These are phyloP conservation scores for Phyllopteryx taeniolatus DNA, from an alignment of 2,113 vertebrate genomes.

Conservation along the genomic window DNA sequence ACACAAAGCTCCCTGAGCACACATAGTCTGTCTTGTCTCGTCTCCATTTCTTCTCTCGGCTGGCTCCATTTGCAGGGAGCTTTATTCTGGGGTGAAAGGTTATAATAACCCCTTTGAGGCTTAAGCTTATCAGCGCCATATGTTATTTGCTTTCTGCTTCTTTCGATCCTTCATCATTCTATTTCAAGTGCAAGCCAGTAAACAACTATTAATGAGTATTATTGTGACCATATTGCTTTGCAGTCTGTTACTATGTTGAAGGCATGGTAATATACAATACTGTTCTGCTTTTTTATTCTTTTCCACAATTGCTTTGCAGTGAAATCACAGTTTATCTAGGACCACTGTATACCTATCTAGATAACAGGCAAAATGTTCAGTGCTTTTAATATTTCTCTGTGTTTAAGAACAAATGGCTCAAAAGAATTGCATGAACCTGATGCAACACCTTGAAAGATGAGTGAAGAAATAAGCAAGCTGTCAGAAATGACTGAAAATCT, in stretches of 20 bases:
- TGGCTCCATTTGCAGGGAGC: slow-evolving; percentile 14
- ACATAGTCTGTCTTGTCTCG: slow-evolving; percentile 2
- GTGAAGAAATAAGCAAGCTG: slow-evolving; percentile 48
- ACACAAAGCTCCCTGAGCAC: slow-evolving; percentile 13
- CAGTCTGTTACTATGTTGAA: background rate
- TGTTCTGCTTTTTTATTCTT: slow-evolving; percentile 7
- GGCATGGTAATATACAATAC: background rate
- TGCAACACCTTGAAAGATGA: slow-evolving; percentile 67
- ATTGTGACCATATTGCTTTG: slow-evolving; percentile 10
- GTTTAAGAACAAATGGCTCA: slow-evolving; percentile 52
- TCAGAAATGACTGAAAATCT: slow-evolving; percentile 48
- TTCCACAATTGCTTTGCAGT: slow-evolving; percentile 9
- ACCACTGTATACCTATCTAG: slow-evolving; percentile 11
- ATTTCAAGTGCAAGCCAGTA: slow-evolving; percentile 28
- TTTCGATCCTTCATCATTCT: slow-evolving; percentile 34
- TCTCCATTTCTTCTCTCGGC: slow-evolving; percentile 12
- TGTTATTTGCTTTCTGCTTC: slow-evolving; percentile 40
- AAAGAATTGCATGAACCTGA: slow-evolving; percentile 57
- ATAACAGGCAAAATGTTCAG: slow-evolving; percentile 32
- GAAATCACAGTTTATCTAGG: slow-evolving; percentile 6
- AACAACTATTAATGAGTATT: slow-evolving; percentile 39
- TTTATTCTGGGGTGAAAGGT: slow-evolving; percentile 43
- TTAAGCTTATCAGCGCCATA: slow-evolving; percentile 30
- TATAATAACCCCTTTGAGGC: slow-evolving; percentile 28
- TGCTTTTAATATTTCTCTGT: slow-evolving; percentile 63